phyloP scores from a whole-genome alignment of 2,888 invertebrate genomes.

The Thumatha senex region DNA sequence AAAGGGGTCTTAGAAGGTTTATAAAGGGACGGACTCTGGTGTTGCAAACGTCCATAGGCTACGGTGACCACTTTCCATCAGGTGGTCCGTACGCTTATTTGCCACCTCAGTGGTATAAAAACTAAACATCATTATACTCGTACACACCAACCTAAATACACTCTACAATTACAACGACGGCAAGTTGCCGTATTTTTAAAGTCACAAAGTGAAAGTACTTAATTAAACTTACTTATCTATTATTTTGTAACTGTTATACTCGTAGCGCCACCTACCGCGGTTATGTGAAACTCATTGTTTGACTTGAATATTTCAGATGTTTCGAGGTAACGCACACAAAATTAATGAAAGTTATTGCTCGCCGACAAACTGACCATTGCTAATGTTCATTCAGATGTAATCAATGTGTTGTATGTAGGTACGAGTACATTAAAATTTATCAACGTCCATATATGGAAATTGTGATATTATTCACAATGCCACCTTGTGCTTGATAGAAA shows the following conservation, averaged over 20 bases:
- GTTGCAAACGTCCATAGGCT: too few species aligned
- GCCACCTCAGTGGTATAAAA: too few species aligned
- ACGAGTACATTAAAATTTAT: not conserved
- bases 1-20: too few species aligned
- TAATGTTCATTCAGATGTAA: constrained; percentile 1
- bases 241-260: constrained; percentile 46
- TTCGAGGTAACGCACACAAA: constrained; percentile 13
- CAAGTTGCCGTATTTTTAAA: constrained; percentile 31
- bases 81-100: too few species aligned
- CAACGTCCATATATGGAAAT: not conserved
- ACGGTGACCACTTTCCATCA: too few species aligned
- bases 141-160: not conserved
- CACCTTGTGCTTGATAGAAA: too few species aligned
- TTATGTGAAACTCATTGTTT: constrained; percentile 34
- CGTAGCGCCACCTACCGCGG: constrained; percentile 26
- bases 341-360: constrained; percentile 20
- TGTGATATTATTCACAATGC: too few species aligned
- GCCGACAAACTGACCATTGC: not conserved
- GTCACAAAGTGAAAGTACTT: constrained; percentile 33
- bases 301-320: constrained; percentile 1
- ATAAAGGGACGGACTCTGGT: too few species aligned
- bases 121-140: not conserved
- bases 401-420: not conserved
- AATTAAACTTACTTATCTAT: constrained; percentile 42
- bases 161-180: not conserved